A percentile compares a stretch with the other conserved stretches of the same genome.
Evolutionary conservation across 1,140 invertebrate genomes (phyloP).

Genomic region (Bombus consobrinus): DNA sequence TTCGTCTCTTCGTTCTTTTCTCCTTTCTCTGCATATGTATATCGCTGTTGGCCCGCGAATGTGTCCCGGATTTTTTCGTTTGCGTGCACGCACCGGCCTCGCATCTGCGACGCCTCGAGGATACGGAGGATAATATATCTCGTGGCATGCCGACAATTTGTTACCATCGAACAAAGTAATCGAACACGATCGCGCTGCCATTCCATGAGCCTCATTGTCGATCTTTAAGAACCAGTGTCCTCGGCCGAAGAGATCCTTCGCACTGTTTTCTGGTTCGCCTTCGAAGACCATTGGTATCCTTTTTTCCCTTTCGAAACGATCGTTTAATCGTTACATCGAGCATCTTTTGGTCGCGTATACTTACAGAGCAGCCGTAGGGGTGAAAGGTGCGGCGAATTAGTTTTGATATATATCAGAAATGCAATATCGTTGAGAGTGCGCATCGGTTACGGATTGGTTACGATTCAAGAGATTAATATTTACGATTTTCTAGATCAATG

Average conservation of each 20-base stretch:
- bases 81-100: slow-evolving; percentile 9
- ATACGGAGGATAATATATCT: slow-evolving; percentile 60
- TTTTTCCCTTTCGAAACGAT: background rate
- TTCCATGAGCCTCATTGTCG: background rate
- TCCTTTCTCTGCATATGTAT: background rate
- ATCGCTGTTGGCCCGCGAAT: background rate
- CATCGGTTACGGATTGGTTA: too few species aligned
- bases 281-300: background rate
- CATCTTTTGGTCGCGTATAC: too few species aligned
- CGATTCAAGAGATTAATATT: too few species aligned
- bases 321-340: too few species aligned
- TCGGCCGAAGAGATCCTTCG: background rate
- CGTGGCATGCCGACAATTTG: slow-evolving; percentile 65
- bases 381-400: too few species aligned
- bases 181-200: slow-evolving; percentile 55
- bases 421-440: too few species aligned
- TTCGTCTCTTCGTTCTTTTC: background rate
- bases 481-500: too few species aligned
- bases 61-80: slow-evolving; percentile 12
- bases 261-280: background rate
- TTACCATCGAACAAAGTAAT: slow-evolving; percentile 65
- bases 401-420: too few species aligned
- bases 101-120: slow-evolving; percentile 50
- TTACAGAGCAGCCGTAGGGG: too few species aligned
- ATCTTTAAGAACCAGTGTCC: background rate